These are phyloP conservation scores for Danio kyathit DNA, from an alignment of 2,797 vertebrate genomes.

Conservation along the genomic window DNA sequence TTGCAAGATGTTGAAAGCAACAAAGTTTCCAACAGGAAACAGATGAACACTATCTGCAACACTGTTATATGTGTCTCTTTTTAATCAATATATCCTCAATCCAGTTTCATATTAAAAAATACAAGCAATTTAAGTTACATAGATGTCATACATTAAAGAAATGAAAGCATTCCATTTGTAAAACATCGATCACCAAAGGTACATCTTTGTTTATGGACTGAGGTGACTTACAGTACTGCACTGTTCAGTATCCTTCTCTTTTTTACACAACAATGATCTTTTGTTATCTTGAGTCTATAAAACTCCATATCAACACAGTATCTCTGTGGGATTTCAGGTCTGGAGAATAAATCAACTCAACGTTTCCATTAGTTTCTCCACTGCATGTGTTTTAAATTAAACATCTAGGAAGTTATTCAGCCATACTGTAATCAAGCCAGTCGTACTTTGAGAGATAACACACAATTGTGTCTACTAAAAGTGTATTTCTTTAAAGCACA, in stretches of 20 bases:
- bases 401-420: background rate
- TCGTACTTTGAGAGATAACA: background rate
- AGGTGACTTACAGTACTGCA: background rate
- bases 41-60: slow-evolving; percentile 47
- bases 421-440: background rate
- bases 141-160: background rate
- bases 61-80: background rate
- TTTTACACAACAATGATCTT: background rate
- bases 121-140: background rate
- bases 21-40: slow-evolving; percentile 67
- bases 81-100: slow-evolving; percentile 1
- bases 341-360: slow-evolving; percentile 5
- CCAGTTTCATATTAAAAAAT: background rate
- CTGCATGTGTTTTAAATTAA: slow-evolving; percentile 16
- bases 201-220: slow-evolving; percentile 8
- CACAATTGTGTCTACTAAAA: background rate
- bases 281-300: background rate
- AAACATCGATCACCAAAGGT: background rate
- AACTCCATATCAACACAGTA: background rate
- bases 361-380: slow-evolving; percentile 22
- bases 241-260: background rate
- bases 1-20: slow-evolving; percentile 67
- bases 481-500: too few relatives aligned
- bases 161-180: background rate
- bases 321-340: background rate